Base-by-base conservation (phyloP, 2,888 invertebrate genomes). In the Cartodere bifasciata region DNA sequence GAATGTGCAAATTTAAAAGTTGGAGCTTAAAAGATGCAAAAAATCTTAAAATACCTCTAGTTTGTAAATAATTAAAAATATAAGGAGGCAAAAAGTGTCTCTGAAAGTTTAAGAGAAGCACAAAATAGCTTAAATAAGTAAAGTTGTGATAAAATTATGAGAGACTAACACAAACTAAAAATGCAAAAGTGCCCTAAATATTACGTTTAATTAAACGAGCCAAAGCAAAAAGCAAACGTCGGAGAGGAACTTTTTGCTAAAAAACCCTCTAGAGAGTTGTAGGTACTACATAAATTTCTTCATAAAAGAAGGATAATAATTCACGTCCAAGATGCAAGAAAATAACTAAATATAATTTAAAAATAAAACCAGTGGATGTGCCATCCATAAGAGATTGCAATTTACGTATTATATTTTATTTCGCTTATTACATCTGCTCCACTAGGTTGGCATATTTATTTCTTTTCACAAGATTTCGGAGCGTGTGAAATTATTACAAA, bases 181-280 rank as follows among this genome's bases (percentile, higher is more conserved):
- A 32, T 32, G 27, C 27, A 32, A 32, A 32, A 32, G 27, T 32
- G 29, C 29, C 28, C 29, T 33, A 33, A 33, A 33, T 33, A 33
- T 33, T 33, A 33, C 33, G 29, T 33, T 29, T 33, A 33, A 33
- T 33, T 33, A 33, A 32, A 16, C 32, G 16, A 23, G 28, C 12
- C 32, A 9, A 7, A 17, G 20, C 20, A 9, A 17, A 17, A 17
- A 7, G 20, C 20, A 17, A 17, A 17, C 9, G 20, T 17, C 20
- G 20, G 6, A 6, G 20, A 6, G 9, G 9, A 6, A 6, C 6
- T 17, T n/a, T n/a, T 7, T n/a, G 41, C 44, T 38, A 40, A 41
- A 45, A 45, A 43, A 45, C 48, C 49, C 48, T 46, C 46, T 44
- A 48, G 47, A 47, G 46, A 44, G 44, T 47, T 45, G 47, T 16